Percentiles rank a stretch among this genome's conserved stretches.
phyloP scores from a whole-genome alignment of 2,888 invertebrate species.

The Drosophila kuntzei region DNA sequence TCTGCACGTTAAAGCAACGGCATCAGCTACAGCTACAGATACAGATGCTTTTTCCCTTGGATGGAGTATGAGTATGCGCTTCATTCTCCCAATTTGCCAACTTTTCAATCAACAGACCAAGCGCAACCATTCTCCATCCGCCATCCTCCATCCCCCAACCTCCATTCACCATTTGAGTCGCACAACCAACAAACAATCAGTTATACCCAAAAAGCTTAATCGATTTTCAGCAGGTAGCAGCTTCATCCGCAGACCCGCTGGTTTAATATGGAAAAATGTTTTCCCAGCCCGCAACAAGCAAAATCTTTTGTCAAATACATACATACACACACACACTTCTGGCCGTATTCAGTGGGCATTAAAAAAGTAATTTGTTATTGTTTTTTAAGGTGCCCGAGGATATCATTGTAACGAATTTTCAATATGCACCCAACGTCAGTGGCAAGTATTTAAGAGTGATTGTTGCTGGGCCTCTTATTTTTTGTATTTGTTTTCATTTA shows the following conservation, averaged over 20 bases:
- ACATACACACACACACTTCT: constrained; percentile 21
- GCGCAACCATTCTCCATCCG: constrained; percentile 3
- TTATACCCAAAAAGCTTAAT: constrained; percentile 68
- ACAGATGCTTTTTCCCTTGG: constrained; percentile 17
- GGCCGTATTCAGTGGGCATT: constrained; percentile 47
- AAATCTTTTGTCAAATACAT: constrained; percentile 66
- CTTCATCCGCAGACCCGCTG: constrained; percentile 44
- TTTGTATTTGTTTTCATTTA: constrained; percentile 19
- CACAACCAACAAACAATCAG: constrained; percentile 64
- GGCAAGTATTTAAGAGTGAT: constrained; percentile 66
- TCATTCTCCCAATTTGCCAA: constrained; percentile 37
- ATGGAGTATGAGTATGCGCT: not conserved
- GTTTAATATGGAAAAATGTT: constrained; percentile 70
- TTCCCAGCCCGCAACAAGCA: constrained; percentile 61
- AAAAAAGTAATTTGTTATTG: constrained; percentile 69
- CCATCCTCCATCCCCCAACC: not conserved
- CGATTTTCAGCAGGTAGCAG: constrained; percentile 69
- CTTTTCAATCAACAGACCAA: constrained; percentile 64
- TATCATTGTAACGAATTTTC: constrained; percentile 67
- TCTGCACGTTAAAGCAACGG: constrained; percentile 48
- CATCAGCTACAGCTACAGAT: constrained; percentile 15
- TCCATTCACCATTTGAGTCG: constrained; percentile 31
- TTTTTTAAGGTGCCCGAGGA: constrained; percentile 61
- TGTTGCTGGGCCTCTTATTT: constrained; percentile 28
- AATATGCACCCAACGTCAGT: constrained; percentile 59